Evolutionary conservation across 2,888 invertebrate genomes (phyloP).

Genomic region (Onthophagus sagittarius): DNA sequence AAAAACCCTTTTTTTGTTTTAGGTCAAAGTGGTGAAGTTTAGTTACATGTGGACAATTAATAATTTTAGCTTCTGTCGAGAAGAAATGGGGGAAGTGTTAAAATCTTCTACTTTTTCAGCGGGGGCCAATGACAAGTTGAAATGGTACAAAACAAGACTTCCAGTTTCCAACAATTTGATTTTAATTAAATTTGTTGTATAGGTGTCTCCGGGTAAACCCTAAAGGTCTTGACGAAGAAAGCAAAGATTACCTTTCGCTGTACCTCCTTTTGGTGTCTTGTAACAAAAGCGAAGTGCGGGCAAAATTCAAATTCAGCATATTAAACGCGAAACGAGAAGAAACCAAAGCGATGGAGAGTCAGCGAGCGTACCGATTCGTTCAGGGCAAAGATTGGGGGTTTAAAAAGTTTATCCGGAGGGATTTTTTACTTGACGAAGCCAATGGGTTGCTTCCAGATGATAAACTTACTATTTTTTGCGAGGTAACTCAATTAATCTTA

Average conservation of each 20-base stretch:
- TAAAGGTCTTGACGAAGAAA: conserved; percentile 99
- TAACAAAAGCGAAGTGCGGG: conserved; percentile 99
- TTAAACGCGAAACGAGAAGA: conserved; percentile 99
- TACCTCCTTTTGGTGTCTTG: conserved; percentile 98
- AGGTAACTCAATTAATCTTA: too few relatives aligned
- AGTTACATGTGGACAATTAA: conserved; percentile 99
- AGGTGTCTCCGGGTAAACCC: conserved; percentile 99
- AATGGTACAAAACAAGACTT: conserved; percentile 77
- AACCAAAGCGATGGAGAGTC: conserved; percentile 99
- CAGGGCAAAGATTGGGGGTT: conserved; percentile 99
- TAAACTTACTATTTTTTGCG: conserved; percentile 98
- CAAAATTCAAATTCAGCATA: conserved; percentile 99
- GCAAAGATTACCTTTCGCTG: conserved; percentile 98
- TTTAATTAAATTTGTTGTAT: too few relatives aligned
- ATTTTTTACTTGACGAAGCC: conserved; percentile 97
- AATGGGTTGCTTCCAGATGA: conserved; percentile 98
- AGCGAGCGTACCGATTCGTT: conserved; percentile 97
- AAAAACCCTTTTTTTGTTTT: conserved; percentile 35
- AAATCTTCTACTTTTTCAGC: conserved; percentile 99
- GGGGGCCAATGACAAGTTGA: conserved; percentile 98
- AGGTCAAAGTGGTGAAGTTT: conserved; percentile 99
- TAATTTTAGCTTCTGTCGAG: conserved; percentile 99
- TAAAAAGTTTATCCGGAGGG: conserved; percentile 98
- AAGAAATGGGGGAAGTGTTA: conserved; percentile 99
- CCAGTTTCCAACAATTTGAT: too few relatives aligned